Evolutionary conservation across 2,797 vertebrate species (phyloP).

Genomic region (Botia almorhae): DNA sequence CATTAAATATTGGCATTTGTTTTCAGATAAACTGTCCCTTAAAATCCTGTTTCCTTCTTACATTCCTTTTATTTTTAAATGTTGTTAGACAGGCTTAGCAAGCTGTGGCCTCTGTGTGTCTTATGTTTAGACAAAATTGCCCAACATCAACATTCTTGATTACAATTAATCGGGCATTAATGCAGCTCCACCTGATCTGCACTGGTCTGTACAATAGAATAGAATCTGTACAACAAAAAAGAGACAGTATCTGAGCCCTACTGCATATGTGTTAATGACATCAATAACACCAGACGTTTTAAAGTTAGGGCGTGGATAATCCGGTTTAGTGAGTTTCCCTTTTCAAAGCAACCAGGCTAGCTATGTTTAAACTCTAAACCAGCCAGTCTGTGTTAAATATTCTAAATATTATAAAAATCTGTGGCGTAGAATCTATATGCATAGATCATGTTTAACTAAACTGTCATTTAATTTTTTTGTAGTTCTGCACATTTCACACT

Average conservation of each 20-base stretch:
- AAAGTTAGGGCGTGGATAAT: not conserved
- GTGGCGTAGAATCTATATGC: too few relatives aligned
- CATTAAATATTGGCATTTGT: not conserved
- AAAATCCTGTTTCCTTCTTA: not conserved
- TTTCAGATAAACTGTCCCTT: not conserved
- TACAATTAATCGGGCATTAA: not conserved
- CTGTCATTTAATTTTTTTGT: too few relatives aligned
- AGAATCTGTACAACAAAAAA: not conserved
- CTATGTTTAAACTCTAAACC: not conserved
- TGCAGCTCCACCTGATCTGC: not conserved
- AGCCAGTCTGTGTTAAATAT: not conserved
- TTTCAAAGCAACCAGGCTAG: not conserved
- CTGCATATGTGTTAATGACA: not conserved
- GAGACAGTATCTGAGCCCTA: not conserved
- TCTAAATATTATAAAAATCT: too few relatives aligned
- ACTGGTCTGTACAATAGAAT: not conserved
- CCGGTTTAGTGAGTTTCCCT: conserved; percentile 7
- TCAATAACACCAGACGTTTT: not conserved
- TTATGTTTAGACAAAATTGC: not conserved
- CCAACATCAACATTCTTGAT: not conserved
- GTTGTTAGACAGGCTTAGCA: not conserved
- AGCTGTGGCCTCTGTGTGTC: not conserved
- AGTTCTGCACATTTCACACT: too few relatives aligned
- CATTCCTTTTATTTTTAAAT: not conserved
- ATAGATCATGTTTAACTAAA: too few relatives aligned